Evolutionary conservation across 2,797 vertebrate genomes (phyloP), one percentile per base, ranked within the genome.

Genomic region (Chelmon rostratus): DNA sequence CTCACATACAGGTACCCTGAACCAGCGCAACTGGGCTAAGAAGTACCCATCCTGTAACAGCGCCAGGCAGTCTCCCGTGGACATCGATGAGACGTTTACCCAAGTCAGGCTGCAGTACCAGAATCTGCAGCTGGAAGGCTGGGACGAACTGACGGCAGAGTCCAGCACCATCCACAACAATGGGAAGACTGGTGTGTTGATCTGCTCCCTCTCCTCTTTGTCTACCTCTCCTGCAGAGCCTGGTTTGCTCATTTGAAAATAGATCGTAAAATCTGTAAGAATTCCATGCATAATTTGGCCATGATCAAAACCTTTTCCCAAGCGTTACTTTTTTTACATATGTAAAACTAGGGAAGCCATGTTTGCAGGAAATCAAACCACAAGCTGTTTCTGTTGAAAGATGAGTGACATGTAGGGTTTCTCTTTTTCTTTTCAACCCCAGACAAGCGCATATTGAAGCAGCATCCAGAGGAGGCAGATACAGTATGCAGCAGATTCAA

Each of bases 11-110:
- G 98, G 97, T 76, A 92, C 95, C 67, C 88, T 98, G 88, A 98
- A 96, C 93, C 97, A 97, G 92, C 96, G 91, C 75, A 96, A 92
- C 85, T 99, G 98, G 98, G 96, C 94, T 6, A 97, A 96, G 93
- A 98, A 95, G 92, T 98, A 97, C 73, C 96, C 96, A 38, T 91
- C 93, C 70, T 99, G 98, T 65, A 97, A 96, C 87, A 96, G 96
- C 68, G 96, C 95, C 89, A 96, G 95, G 71, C 98, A 99, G 66
- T 99, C 98, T 1, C 98, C 98, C 7, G 96, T 99, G 82, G 97
- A 99, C 94, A 97, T 99, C 58, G 97, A 98, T 37, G 98, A 98
- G 91, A 96, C 95, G 58, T 97, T 99, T 68, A 96, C 97, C 33
- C 98, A 97, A 93, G 96, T 98, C 78, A 94, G 97, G 78, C 92